Conservation (phyloP, 2,888 invertebrate genomes). For the Cylindroiulus punctatus region DNA sequence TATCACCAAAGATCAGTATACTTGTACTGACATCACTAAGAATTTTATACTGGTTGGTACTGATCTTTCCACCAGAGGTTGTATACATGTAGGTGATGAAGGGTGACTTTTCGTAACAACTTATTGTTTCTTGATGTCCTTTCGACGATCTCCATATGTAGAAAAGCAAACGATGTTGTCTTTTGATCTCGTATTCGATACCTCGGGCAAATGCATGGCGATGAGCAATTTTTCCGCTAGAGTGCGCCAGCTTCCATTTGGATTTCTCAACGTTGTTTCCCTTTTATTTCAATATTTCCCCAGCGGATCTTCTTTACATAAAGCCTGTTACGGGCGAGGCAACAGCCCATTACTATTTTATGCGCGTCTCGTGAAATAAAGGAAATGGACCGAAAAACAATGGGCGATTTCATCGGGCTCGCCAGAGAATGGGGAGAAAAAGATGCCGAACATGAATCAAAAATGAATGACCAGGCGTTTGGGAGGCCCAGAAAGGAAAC, state of each 20-base stretch:
- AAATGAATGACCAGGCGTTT: not conserved
- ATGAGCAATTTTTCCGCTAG: not conserved
- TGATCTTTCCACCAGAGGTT: no score
- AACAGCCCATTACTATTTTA: conserved; percentile 34
- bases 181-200: no score
- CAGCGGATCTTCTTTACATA: conserved; percentile 38
- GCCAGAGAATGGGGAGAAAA: not conserved
- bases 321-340: conserved; percentile 26
- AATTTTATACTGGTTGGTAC: no score
- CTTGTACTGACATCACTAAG: no score
- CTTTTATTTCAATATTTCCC: conserved; percentile 36
- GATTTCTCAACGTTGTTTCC: not conserved
- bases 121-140: no score
- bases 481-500: not conserved
- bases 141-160: no score
- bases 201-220: not conserved
- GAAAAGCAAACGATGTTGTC: no score
- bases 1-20: no score
- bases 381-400: conserved; percentile 42
- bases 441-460: not conserved
- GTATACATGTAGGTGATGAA: no score
- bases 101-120: no score
- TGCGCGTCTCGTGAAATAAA: conserved; percentile 4
- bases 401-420: not conserved
- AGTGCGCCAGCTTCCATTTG: not conserved